phyloP scores from a whole-genome alignment of 1,140 invertebrate genomes.

The Lerema accius region DNA sequence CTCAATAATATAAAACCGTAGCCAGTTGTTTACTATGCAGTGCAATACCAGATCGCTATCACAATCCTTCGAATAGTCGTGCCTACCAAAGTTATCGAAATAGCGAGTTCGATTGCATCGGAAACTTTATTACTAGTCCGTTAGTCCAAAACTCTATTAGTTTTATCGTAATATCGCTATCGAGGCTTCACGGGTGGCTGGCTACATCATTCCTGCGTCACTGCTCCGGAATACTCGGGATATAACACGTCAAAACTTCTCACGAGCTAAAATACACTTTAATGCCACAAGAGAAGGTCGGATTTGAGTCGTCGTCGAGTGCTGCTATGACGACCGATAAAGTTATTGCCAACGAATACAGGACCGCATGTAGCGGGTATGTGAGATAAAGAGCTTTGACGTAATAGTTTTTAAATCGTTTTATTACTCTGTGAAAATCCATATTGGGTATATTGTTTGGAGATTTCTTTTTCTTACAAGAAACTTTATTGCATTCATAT shows the following conservation, averaged over 20 bases:
- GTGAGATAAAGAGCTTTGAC: slow-evolving; percentile 27
- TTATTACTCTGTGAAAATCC: slow-evolving; percentile 16
- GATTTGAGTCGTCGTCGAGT: background rate
- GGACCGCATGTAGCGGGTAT: slow-evolving; percentile 27
- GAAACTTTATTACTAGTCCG: slow-evolving; percentile 46
- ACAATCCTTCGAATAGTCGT: no score
- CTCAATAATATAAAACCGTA: no score
- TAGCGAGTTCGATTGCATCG: slow-evolving; percentile 31
- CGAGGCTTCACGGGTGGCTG: slow-evolving; percentile 54
- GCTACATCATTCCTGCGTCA: slow-evolving; percentile 45
- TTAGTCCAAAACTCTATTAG: slow-evolving; percentile 53
- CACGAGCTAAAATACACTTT: slow-evolving; percentile 8
- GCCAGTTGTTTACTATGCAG: no score
- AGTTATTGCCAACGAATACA: slow-evolving; percentile 33
- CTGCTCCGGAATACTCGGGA: slow-evolving; percentile 33
- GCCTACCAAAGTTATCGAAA: background rate
- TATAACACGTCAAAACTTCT: slow-evolving; percentile 12
- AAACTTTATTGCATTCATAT: no score
- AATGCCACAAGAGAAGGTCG: background rate
- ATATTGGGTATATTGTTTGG: slow-evolving; percentile 4
- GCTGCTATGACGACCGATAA: slow-evolving; percentile 28
- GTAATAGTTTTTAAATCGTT: slow-evolving; percentile 29
- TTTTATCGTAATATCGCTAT: slow-evolving; percentile 55
- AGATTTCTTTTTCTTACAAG: background rate
- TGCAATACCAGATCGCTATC: no score